phyloP scores from a whole-genome alignment of 2,888 invertebrate species.

The Phoenoteleia sp. region DNA sequence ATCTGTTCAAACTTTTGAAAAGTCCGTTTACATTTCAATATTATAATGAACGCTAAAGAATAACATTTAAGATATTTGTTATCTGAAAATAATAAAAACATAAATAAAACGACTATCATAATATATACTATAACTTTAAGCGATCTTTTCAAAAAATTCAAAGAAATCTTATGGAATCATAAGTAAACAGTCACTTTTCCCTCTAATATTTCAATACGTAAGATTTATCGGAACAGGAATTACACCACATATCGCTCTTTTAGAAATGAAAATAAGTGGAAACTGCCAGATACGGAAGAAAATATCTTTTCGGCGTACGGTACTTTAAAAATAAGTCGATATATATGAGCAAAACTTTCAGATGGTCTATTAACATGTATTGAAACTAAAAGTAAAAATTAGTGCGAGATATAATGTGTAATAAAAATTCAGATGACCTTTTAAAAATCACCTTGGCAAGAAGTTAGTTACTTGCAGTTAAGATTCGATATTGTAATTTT shows the following conservation, averaged over 20 bases:
- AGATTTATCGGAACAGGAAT: constrained; percentile 36
- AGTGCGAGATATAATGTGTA: not conserved
- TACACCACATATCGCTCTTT: constrained; percentile 11
- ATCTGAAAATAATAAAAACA: too few relatives aligned
- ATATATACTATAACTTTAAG: too few relatives aligned
- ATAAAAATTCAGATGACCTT: constrained; percentile 13
- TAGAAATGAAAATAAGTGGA: constrained; percentile 35
- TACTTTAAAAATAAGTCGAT: not conserved
- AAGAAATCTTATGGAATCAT: not conserved
- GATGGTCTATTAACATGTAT: not conserved
- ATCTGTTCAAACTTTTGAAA: too few relatives aligned
- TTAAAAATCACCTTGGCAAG: not conserved
- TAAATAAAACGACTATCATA: too few relatives aligned
- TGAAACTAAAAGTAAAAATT: not conserved
- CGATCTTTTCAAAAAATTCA: too few relatives aligned
- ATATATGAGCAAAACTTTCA: not conserved
- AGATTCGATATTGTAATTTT: constrained; percentile 7
- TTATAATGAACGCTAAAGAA: too few relatives aligned
- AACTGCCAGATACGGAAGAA: constrained; percentile 9
- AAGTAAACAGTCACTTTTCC: not conserved
- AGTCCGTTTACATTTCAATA: too few relatives aligned
- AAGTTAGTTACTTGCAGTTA: not conserved
- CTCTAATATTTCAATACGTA: constrained; percentile 22
- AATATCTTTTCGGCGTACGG: not conserved
- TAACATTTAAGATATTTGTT: too few relatives aligned